Evolutionary conservation across 2,113 vertebrate species (phyloP).

Genomic region (Lucifuga dentata): DNA sequence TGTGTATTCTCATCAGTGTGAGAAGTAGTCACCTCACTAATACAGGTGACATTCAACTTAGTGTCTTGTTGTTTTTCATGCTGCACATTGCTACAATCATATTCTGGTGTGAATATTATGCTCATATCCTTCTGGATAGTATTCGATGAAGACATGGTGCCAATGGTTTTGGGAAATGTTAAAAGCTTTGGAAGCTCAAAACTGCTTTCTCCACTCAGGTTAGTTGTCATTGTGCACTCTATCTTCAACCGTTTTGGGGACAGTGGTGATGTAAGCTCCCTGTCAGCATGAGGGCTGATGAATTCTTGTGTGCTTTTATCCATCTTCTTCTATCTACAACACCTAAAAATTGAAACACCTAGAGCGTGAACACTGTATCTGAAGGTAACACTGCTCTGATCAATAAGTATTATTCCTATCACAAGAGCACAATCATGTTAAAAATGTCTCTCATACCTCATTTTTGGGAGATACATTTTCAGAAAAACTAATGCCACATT

Average conservation of each 20-base stretch:
- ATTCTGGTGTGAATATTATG: neutral
- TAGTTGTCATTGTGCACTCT: slow-evolving; percentile 22
- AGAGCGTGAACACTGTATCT: slow-evolving; percentile 11
- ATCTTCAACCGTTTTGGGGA: slow-evolving; percentile 60
- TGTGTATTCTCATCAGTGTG: neutral
- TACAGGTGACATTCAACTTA: neutral
- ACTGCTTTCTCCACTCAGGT: slow-evolving; percentile 2
- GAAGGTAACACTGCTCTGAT: neutral
- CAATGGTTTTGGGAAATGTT: slow-evolving; percentile 21
- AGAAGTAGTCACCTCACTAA: neutral
- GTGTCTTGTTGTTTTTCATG: slow-evolving; percentile 19
- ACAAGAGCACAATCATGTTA: slow-evolving; percentile 5
- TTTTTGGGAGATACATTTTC: neutral
- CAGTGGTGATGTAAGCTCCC: slow-evolving; percentile 22
- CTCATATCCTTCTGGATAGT: neutral
- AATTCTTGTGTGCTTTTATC: slow-evolving; percentile 38
- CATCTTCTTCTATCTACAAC: slow-evolving; percentile 44
- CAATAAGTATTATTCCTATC: neutral
- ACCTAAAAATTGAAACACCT: slow-evolving; percentile 44
- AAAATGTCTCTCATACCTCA: neutral
- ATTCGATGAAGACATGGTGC: neutral
- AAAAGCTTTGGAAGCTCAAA: slow-evolving; percentile 35
- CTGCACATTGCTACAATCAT: slow-evolving; percentile 5
- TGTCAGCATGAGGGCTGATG: slow-evolving; percentile 13
- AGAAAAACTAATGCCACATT: neutral